phyloP scores from a whole-genome alignment of 2,888 invertebrate genomes.

The Drosophila testacea region DNA sequence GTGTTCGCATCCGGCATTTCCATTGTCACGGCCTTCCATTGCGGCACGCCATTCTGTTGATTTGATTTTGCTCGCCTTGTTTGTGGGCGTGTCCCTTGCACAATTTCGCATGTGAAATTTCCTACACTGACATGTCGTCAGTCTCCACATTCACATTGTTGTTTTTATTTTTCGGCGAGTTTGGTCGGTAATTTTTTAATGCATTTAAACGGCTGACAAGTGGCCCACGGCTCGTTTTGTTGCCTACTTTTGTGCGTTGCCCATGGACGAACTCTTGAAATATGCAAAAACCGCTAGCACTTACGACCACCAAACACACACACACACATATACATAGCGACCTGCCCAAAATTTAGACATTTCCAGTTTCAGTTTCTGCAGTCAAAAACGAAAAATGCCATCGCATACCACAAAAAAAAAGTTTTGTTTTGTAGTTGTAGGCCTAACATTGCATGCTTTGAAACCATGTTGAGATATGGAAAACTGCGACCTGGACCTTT shows the following conservation, averaged over 20 bases:
- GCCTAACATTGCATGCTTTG: constrained; percentile 49
- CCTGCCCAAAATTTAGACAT: constrained; percentile 64
- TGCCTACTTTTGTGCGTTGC: constrained; percentile 50
- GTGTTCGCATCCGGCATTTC: constrained; percentile 47
- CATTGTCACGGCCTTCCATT: constrained; percentile 58
- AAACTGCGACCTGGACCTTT: constrained; percentile 14
- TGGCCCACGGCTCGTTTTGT: constrained; percentile 51
- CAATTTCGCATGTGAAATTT: constrained; percentile 66
- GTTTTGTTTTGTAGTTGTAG: constrained; percentile 33
- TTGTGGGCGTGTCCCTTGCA: constrained; percentile 57
- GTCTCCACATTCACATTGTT: constrained; percentile 3
- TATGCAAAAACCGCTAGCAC: constrained; percentile 58
- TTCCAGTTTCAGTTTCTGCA: constrained; percentile 45
- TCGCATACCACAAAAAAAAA: constrained; percentile 33
- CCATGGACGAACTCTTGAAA: constrained; percentile 44
- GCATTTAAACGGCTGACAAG: constrained; percentile 79
- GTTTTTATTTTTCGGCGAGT: constrained; percentile 27
- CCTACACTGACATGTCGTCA: constrained; percentile 57
- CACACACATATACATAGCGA: constrained; percentile 6
- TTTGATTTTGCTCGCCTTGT: constrained; percentile 62
- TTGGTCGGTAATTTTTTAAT: constrained; percentile 72
- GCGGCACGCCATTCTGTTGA: constrained; percentile 67
- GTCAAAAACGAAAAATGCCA: constrained; percentile 47
- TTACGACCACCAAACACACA: constrained; percentile 22
- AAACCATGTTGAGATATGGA: constrained; percentile 13